Percentiles rank a stretch among this genome's conserved stretches.
Evolutionary conservation across 2,888 invertebrate species (phyloP).

Genomic region (Parasteatoda lunata): DNA sequence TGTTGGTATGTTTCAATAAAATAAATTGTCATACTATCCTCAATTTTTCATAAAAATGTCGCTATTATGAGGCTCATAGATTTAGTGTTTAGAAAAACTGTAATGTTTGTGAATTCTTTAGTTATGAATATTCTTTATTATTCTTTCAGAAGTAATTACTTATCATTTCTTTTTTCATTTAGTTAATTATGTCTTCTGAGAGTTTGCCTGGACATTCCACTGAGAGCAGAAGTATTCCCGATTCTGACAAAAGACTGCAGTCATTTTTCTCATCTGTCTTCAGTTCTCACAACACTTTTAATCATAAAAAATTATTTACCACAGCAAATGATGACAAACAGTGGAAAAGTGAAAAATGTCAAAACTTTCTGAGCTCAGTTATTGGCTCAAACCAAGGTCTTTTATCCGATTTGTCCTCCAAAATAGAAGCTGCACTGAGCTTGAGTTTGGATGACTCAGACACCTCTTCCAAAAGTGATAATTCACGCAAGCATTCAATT

Average conservation of each 20-base stretch:
- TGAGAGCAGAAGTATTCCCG: not conserved
- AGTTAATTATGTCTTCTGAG: no score
- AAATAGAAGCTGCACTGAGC: constrained; percentile 72
- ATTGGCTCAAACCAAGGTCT: constrained; percentile 73
- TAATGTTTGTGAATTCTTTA: no score
- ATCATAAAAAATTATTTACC: constrained; percentile 38
- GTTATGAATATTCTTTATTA: no score
- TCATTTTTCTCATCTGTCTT: constrained; percentile 60
- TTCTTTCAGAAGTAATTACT: no score
- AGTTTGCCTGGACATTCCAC: no score
- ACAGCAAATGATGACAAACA: constrained; percentile 46
- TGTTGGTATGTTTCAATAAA: no score
- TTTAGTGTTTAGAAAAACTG: no score
- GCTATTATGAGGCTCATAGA: no score
- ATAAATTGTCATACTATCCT: no score
- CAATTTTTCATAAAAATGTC: no score
- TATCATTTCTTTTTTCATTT: no score
- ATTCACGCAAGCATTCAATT: constrained; percentile 44
- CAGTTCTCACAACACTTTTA: constrained; percentile 47
- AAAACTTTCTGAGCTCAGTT: constrained; percentile 73
- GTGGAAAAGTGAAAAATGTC: constrained; percentile 70
- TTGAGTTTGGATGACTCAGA: constrained; percentile 69
- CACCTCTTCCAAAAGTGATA: constrained; percentile 57
- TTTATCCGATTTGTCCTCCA: constrained; percentile 73
- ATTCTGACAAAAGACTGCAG: constrained; percentile 27